phyloP scores from a whole-genome alignment of 2,113 vertebrate genomes.

The Pristiophorus japonicus region DNA sequence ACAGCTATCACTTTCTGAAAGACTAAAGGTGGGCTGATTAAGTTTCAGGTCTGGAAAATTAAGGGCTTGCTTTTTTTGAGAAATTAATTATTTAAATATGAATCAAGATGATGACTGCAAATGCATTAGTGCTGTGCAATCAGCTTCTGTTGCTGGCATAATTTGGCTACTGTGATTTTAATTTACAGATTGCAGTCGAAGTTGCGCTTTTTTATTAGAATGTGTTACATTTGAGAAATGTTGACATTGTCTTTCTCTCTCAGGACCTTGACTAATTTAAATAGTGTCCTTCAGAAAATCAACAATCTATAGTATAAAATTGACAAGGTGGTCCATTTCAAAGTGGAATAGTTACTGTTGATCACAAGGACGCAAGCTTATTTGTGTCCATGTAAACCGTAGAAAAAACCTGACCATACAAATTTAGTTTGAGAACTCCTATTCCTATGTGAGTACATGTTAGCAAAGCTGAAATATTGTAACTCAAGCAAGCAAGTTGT shows the following conservation, averaged over 20 bases:
- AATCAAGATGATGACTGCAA: background rate
- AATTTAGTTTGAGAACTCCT: background rate
- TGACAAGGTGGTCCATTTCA: background rate
- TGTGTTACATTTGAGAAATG: background rate
- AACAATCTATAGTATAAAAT: background rate
- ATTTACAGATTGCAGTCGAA: background rate
- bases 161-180: background rate
- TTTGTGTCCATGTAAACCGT: background rate
- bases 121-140: background rate
- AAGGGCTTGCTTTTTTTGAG: background rate
- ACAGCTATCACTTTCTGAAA: background rate
- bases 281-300: background rate
- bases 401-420: background rate
- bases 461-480: background rate
- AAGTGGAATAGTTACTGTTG: background rate
- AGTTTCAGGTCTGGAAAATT: conserved; percentile 11
- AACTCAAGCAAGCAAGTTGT: conserved; percentile 11
- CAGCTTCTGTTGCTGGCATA: background rate
- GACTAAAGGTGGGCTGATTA: background rate
- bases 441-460: background rate
- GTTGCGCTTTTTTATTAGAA: background rate
- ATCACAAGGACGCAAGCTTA: background rate
- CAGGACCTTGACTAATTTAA: background rate
- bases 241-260: background rate
- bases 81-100: conserved; percentile 22